Percentiles rank a stretch among this genome's conserved stretches.
Conservation (phyloP, 2,113 vertebrate genomes). For the Aix galericulata region DNA sequence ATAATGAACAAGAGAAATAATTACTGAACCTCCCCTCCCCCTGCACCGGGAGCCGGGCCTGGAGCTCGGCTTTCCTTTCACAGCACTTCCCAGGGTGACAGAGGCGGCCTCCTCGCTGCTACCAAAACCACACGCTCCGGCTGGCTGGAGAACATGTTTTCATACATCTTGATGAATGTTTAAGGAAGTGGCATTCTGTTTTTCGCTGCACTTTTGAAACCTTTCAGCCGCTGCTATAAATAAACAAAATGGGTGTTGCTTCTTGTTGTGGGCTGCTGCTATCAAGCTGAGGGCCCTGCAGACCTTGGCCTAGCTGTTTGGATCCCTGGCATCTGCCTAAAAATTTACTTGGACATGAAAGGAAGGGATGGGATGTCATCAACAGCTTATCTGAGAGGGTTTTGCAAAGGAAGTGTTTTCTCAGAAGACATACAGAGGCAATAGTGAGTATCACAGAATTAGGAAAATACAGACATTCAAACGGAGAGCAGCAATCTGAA, state of each 20-base stretch:
- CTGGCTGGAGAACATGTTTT: slow-evolving; percentile 3
- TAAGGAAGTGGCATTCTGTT: slow-evolving; percentile 3
- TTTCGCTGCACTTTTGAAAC: slow-evolving; percentile 6
- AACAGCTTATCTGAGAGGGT: not conserved
- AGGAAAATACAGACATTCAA: not conserved
- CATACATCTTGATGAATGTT: not conserved
- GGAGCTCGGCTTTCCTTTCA: not conserved
- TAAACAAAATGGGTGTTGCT: not conserved
- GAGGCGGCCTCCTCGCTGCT: not conserved
- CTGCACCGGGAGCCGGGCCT: not conserved
- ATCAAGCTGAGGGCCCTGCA: not conserved
- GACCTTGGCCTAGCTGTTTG: not conserved
- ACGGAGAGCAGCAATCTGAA: not conserved
- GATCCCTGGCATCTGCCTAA: not conserved
- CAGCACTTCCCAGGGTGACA: not conserved
- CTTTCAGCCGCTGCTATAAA: not conserved
- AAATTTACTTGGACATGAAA: not conserved
- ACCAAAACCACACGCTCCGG: not conserved
- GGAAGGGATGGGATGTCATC: not conserved
- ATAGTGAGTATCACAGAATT: not conserved
- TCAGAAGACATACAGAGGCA: not conserved
- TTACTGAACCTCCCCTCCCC: slow-evolving; percentile 25
- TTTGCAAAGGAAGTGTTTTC: not conserved
- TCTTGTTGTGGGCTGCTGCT: not conserved
- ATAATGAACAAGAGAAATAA: slow-evolving; percentile 23